phyloP scores from a whole-genome alignment of 2,797 vertebrate genomes.

The Diglossa cyanea region DNA sequence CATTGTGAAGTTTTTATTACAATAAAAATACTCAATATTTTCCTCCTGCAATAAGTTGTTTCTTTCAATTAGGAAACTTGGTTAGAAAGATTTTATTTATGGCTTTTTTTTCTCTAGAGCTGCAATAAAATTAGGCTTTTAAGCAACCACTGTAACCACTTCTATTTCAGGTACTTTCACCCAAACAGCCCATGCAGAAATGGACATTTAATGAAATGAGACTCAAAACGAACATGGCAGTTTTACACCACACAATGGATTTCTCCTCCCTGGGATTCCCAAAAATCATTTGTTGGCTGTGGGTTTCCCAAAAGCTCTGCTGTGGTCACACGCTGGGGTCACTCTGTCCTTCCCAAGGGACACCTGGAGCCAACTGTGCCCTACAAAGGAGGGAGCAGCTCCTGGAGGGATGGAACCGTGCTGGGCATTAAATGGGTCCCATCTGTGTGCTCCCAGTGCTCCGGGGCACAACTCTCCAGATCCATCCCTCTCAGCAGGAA shows the following conservation, averaged over 20 bases:
- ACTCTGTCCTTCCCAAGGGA: not conserved
- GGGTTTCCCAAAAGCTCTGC: not conserved
- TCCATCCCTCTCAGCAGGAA: not conserved
- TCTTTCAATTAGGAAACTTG: not conserved
- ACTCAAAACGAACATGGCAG: fast-evolving
- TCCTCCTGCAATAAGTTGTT: not conserved
- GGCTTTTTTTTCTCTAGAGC: not conserved
- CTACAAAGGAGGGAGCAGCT: not conserved
- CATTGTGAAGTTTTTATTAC: not conserved
- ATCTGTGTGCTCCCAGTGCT: not conserved
- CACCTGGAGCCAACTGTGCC: not conserved
- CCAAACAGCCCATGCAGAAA: not conserved
- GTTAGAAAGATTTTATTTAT: not conserved
- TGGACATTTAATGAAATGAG: not conserved
- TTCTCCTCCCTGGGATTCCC: not conserved
- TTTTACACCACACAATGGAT: not conserved
- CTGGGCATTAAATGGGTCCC: not conserved
- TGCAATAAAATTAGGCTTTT: not conserved
- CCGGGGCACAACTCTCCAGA: not conserved
- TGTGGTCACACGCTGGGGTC: fast-evolving
- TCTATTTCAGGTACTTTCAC: not conserved
- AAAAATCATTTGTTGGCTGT: not conserved
- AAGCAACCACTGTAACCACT: not conserved
- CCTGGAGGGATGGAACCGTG: not conserved
- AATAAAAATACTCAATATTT: not conserved